Conservation (phyloP, 1,140 invertebrate species). For the Druon quercuslanigerum region DNA sequence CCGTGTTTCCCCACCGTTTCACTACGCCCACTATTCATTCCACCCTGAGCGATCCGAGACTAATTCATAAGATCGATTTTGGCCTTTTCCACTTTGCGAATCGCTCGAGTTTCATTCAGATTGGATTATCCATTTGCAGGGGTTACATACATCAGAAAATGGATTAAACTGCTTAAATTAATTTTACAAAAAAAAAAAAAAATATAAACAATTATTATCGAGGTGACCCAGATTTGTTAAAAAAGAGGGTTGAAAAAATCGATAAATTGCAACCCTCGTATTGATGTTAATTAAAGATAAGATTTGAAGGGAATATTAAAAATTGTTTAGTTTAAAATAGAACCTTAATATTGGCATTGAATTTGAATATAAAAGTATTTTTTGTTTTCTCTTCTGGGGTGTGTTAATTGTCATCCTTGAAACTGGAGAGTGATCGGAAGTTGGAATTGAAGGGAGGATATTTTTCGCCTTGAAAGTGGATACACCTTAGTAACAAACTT, state of each 20-base stretch:
- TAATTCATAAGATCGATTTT: slow-evolving; percentile 10
- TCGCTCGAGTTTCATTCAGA: neutral
- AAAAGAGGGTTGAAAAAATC: no score
- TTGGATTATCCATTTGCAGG: no score
- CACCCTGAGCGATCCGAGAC: slow-evolving; percentile 24
- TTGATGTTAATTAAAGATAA: no score
- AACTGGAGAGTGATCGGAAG: slow-evolving; percentile 2
- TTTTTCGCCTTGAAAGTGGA: neutral
- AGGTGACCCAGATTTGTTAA: neutral
- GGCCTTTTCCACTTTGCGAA: neutral
- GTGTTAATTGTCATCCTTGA: neutral
- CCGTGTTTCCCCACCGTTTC: slow-evolving; percentile 37
- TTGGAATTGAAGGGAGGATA: neutral
- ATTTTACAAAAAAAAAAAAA: neutral
- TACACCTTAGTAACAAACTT: neutral
- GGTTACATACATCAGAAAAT: neutral
- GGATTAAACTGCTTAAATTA: neutral
- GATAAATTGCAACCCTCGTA: no score
- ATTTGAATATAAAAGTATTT: no score
- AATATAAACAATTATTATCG: neutral
- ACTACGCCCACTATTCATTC: slow-evolving; percentile 44
- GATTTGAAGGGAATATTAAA: no score
- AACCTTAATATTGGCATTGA: no score
- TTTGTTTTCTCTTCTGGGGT: no score
- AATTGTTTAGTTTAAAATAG: no score